phyloP scores from a whole-genome alignment of 2,888 invertebrate species.

The Iphiclides podalirius region DNA sequence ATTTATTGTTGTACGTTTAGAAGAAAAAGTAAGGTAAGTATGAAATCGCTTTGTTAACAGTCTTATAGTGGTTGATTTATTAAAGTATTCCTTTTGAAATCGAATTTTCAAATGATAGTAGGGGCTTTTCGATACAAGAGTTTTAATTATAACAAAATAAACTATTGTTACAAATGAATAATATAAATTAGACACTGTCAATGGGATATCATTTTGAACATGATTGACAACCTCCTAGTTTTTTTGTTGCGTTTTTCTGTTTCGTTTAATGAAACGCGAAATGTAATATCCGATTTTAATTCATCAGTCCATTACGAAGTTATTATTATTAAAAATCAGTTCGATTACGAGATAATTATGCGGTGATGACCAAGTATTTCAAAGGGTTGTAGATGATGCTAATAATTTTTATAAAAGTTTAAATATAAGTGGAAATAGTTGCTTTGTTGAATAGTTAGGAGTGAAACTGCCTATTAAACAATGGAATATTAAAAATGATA shows the following conservation, averaged over 20 bases:
- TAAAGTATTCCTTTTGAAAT: background rate
- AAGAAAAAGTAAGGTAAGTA: background rate
- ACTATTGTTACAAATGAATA: slow-evolving; percentile 38
- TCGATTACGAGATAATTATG: no score
- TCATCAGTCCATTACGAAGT: no score
- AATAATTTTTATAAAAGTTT: no score
- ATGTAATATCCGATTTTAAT: background rate
- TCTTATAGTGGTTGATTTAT: no score
- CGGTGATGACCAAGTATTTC: no score
- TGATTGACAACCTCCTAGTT: slow-evolving; percentile 38
- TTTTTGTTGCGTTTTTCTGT: background rate
- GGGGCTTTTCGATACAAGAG: slow-evolving; percentile 39
- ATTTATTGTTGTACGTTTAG: background rate
- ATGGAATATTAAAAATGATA: no score
- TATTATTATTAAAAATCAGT: no score
- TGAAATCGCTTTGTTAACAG: no score
- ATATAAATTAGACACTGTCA: slow-evolving; percentile 52
- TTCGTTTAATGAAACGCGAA: slow-evolving; percentile 8
- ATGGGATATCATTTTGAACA: slow-evolving; percentile 38
- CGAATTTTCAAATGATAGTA: slow-evolving; percentile 34
- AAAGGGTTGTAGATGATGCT: no score
- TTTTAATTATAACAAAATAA: slow-evolving; percentile 38
- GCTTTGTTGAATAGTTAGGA: no score
- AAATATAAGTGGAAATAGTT: no score
- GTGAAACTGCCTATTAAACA: no score